Evolutionary conservation across 2,113 vertebrate species (phyloP).

Genomic region (Grus americana): DNA sequence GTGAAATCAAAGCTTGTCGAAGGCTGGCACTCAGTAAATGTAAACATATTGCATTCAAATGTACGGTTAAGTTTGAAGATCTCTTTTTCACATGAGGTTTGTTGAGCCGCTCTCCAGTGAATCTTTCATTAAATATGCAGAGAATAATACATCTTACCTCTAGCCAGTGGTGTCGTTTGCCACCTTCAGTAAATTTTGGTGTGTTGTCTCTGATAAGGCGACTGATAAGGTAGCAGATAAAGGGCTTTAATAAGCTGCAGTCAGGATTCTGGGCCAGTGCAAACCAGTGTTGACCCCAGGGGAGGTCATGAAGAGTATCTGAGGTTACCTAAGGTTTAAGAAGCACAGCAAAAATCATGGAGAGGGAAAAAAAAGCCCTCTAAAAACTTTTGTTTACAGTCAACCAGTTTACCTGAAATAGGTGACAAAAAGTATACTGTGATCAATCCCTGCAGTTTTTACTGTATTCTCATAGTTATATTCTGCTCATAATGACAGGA

Average conservation of each 20-base stretch:
- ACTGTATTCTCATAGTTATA: background rate
- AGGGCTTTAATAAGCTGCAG: background rate
- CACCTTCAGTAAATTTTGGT: background rate
- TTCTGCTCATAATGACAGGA: background rate
- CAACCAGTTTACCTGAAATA: background rate
- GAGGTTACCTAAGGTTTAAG: conserved; percentile 3
- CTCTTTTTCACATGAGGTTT: background rate
- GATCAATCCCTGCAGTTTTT: background rate
- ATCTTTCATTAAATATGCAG: conserved; percentile 1
- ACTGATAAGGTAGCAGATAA: background rate
- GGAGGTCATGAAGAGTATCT: background rate
- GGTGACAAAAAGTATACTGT: background rate
- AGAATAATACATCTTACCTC: background rate
- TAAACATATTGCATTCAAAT: background rate
- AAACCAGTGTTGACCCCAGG: background rate
- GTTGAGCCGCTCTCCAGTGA: background rate
- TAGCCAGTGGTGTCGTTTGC: background rate
- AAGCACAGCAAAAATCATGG: background rate
- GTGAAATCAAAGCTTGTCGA: background rate
- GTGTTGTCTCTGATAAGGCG: background rate
- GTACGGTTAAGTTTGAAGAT: background rate
- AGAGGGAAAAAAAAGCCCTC: background rate
- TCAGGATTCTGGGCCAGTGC: background rate
- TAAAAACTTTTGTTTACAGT: background rate
- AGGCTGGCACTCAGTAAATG: background rate